Conservation (phyloP, 2,888 invertebrate genomes). For the Alcis repandata region DNA sequence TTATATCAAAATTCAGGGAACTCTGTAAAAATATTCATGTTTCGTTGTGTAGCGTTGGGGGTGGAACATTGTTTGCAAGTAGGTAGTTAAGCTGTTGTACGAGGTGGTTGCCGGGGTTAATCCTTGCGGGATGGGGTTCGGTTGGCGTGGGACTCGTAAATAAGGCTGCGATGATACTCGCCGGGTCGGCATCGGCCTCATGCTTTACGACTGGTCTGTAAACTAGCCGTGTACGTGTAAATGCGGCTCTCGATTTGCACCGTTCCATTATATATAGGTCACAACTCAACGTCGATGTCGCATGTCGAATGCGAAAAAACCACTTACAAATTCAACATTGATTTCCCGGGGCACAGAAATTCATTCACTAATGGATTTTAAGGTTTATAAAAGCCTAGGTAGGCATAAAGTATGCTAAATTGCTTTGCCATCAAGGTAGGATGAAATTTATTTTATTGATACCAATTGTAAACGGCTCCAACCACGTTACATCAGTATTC, state of each 20-base stretch:
- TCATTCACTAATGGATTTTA: constrained; percentile 20
- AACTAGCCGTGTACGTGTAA: constrained; percentile 51
- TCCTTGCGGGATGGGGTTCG: constrained; percentile 58
- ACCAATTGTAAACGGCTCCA: neutral
- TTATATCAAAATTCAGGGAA: constrained; percentile 37
- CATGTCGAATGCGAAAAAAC: constrained; percentile 36
- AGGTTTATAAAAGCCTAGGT: neutral
- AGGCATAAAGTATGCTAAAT: neutral
- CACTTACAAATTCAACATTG: constrained; percentile 30
- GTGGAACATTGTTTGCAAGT: constrained; percentile 40
- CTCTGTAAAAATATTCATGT: constrained; percentile 40
- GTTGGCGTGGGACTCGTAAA: constrained; percentile 67
- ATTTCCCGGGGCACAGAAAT: constrained; percentile 21
- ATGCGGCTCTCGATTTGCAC: constrained; percentile 52
- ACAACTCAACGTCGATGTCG: constrained; percentile 39
- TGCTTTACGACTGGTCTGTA: constrained; percentile 60
- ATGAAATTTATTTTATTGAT: neutral
- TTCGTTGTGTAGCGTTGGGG: constrained; percentile 25
- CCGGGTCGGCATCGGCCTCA: constrained; percentile 48
- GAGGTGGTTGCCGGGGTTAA: constrained; percentile 53
- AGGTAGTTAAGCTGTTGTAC: constrained; percentile 49
- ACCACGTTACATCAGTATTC: neutral
- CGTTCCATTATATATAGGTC: constrained; percentile 53
- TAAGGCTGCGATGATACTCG: constrained; percentile 55
- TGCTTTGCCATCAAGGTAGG: neutral